A percentile compares a stretch with the other conserved stretches of the same genome.
These are phyloP conservation scores for Troides oblongomaculatus DNA, from an alignment of 2,888 invertebrate genomes.

Conservation along the genomic window DNA sequence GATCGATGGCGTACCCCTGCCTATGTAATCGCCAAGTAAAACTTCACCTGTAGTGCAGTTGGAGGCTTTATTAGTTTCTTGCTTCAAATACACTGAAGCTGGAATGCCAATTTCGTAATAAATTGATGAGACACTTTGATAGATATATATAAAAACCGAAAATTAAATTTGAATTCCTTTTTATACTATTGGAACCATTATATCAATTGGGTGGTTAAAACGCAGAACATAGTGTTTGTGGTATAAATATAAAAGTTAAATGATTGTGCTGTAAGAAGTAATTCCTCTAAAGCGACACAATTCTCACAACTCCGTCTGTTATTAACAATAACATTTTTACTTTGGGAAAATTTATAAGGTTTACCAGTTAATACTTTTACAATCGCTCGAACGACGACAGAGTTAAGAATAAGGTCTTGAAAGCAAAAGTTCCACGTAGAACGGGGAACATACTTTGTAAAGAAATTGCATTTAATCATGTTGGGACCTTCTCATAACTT, in stretches of 20 bases:
- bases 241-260: neutral
- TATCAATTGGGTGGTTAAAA: neutral
- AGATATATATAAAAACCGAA: too few species aligned
- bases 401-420: slow-evolving; percentile 54
- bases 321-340: slow-evolving; percentile 29
- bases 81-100: neutral
- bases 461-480: slow-evolving; percentile 78
- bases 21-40: slow-evolving; percentile 26
- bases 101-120: too few species aligned
- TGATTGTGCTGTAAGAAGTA: neutral
- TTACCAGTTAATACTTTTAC: slow-evolving; percentile 38
- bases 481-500: slow-evolving; percentile 66
- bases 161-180: too few species aligned
- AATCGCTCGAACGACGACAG: slow-evolving; percentile 46
- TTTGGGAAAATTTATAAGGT: slow-evolving; percentile 31
- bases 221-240: neutral
- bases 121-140: too few species aligned
- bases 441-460: slow-evolving; percentile 67
- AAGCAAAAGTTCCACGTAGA: slow-evolving; percentile 64
- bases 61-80: neutral
- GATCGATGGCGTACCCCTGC: slow-evolving; percentile 29
- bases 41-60: slow-evolving; percentile 7
- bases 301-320: slow-evolving; percentile 16
- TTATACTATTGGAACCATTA: too few species aligned
- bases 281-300: slow-evolving; percentile 13